phyloP scores from a whole-genome alignment of 2,797 vertebrate genomes.

The Gastrophryne carolinensis region DNA sequence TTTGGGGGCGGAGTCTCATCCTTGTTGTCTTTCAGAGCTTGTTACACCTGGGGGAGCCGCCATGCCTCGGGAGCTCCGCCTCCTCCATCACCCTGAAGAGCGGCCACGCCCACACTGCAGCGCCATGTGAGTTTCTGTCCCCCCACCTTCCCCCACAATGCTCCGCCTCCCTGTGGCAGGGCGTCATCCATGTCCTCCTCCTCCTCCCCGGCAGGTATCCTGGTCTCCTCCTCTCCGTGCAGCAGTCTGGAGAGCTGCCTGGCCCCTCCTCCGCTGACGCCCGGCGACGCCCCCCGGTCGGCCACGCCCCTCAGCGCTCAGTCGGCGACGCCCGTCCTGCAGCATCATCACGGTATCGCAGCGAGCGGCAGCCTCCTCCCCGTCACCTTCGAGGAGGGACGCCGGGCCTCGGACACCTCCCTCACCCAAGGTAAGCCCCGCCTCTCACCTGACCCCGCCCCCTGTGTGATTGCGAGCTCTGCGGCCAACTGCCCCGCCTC shows the following conservation, averaged over 20 bases:
- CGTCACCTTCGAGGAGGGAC: constrained; percentile 89
- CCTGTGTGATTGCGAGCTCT: not conserved
- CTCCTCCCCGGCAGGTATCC: not conserved
- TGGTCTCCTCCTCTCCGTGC: not conserved
- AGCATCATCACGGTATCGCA: constrained; percentile 60
- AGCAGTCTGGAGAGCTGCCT: constrained; percentile 1
- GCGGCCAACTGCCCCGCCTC: not conserved
- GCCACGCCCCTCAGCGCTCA: constrained; percentile 13
- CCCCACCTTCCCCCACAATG: not conserved
- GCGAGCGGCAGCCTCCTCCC: constrained; percentile 73
- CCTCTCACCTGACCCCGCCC: too few species aligned
- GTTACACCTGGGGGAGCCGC: constrained; percentile 10
- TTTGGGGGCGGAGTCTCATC: not conserved
- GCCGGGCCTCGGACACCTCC: constrained; percentile 92
- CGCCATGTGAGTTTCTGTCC: not conserved
- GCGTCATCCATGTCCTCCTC: not conserved
- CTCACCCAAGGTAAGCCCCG: constrained; percentile 90
- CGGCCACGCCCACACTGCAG: not conserved
- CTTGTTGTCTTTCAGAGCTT: not conserved
- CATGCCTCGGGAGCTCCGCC: not conserved
- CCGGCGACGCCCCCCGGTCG: too few species aligned
- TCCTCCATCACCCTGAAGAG: not conserved
- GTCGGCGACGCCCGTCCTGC: constrained; percentile 28
- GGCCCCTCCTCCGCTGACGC: not conserved
- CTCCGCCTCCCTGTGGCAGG: too few species aligned